These are phyloP conservation scores for Ptychadena robeensis DNA, from an alignment of 2,797 vertebrate genomes.

Conservation along the genomic window DNA sequence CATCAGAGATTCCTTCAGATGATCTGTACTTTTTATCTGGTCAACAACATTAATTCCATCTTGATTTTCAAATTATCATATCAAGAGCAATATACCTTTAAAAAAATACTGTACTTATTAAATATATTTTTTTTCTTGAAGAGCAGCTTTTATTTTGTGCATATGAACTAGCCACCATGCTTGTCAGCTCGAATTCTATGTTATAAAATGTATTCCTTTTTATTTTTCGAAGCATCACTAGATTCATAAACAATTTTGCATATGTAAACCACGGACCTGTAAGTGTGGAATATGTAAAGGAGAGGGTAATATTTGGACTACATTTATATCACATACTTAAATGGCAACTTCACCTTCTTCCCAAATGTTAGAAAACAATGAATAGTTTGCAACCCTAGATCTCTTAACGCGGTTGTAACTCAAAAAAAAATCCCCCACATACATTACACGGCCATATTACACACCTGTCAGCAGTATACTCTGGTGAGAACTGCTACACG, in stretches of 20 bases:
- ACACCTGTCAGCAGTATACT: too few species aligned
- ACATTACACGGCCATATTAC: too few species aligned
- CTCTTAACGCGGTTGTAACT: too few species aligned
- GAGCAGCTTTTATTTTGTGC: background rate
- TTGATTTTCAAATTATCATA: background rate
- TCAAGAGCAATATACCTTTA: background rate
- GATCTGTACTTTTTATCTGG: background rate
- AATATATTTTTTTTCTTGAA: background rate
- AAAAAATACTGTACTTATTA: background rate
- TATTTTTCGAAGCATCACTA: background rate
- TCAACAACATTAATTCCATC: background rate
- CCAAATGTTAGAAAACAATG: too few species aligned
- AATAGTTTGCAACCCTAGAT: too few species aligned
- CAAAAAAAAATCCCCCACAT: too few species aligned
- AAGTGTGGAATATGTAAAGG: background rate
- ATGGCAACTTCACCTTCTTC: too few species aligned
- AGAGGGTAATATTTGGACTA: background rate
- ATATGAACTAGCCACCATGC: background rate
- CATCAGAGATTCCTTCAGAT: conserved; percentile 1
- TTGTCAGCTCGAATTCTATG: background rate
- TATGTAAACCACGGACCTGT: background rate
- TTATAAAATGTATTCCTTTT: background rate
- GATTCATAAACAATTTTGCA: background rate
- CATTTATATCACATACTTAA: background rate
- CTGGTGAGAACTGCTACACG: too few species aligned